Evolutionary conservation across 2,113 vertebrate genomes (phyloP).

Genomic region (Corydoras maculifer): DNA sequence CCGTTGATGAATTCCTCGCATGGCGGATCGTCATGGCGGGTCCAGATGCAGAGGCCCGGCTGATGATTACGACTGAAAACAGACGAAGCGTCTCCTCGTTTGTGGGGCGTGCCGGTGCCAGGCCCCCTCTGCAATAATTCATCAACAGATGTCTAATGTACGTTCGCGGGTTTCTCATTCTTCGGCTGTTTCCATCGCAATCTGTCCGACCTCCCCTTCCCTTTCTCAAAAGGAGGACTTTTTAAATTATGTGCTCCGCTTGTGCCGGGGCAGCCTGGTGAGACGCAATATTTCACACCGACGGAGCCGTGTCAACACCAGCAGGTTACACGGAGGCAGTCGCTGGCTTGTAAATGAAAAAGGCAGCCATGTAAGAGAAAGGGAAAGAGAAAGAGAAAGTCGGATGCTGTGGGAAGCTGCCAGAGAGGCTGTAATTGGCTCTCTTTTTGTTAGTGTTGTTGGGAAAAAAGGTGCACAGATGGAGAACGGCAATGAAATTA

Average conservation of each 20-base stretch:
- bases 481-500: not conserved
- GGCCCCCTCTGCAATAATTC: slow-evolving; percentile 5
- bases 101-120: not conserved
- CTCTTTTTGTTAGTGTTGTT: slow-evolving; percentile 11
- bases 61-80: slow-evolving; percentile 28
- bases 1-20: slow-evolving; percentile 24
- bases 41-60: slow-evolving; percentile 25
- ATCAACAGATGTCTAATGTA: slow-evolving; percentile 6
- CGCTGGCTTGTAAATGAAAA: slow-evolving; percentile 32
- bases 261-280: slow-evolving; percentile 40
- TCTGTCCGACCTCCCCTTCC: slow-evolving; percentile 17
- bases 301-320: slow-evolving; percentile 45
- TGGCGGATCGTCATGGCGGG: slow-evolving; percentile 24
- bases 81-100: slow-evolving; percentile 7
- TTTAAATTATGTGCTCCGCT: slow-evolving; percentile 44
- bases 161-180: slow-evolving; percentile 4
- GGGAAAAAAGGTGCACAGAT: not conserved
- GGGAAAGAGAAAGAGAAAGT: slow-evolving; percentile 20
- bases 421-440: slow-evolving; percentile 11
- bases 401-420: not conserved
- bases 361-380: slow-evolving; percentile 31
- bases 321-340: slow-evolving; percentile 46
- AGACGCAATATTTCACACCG: slow-evolving; percentile 44
- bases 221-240: slow-evolving; percentile 31
- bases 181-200: slow-evolving; percentile 15